Percentiles rank a stretch among this genome's conserved stretches.
These are phyloP conservation scores for Tenthredo mesomela DNA, from an alignment of 2,888 invertebrate species.

Conservation along the genomic window DNA sequence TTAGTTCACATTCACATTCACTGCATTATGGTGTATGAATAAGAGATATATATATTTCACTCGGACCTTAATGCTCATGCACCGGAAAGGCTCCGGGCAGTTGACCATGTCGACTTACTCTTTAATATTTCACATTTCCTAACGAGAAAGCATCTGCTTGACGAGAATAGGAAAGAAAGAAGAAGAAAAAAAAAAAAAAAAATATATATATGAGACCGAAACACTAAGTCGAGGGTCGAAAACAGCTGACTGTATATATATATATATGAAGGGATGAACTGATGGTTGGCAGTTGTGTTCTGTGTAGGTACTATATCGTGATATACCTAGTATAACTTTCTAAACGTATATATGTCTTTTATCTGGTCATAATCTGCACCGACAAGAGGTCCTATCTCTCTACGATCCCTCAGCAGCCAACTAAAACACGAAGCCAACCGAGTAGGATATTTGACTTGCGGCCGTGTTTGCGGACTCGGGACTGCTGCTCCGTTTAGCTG, in stretches of 20 bases:
- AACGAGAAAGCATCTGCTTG: slow-evolving; percentile 2
- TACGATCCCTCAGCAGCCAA: slow-evolving; percentile 2
- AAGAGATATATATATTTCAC: not conserved
- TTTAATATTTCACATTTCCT: slow-evolving; percentile 17
- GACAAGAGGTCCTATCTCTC: not conserved
- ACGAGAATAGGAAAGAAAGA: not conserved
- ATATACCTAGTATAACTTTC: not conserved
- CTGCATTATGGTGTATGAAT: not conserved
- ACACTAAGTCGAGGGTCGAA: not conserved
- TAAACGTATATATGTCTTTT: slow-evolving; percentile 4
- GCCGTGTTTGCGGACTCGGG: slow-evolving; percentile 44
- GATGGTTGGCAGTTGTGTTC: not conserved
- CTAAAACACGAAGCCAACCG: slow-evolving; percentile 22
- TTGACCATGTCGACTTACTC: not conserved
- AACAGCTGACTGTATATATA: not conserved
- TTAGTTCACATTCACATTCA: no score
- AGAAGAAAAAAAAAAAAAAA: no score
- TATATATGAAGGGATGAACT: not conserved
- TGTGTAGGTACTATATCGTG: no score
- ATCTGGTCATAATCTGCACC: not conserved
- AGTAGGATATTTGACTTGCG: slow-evolving; percentile 20
- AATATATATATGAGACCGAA: no score
- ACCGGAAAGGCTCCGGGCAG: not conserved
- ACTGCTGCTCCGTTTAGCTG: slow-evolving; percentile 36
- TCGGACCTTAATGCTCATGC: not conserved